Percentiles rank a stretch among this genome's conserved stretches.
phyloP scores from a whole-genome alignment of 2,888 invertebrate genomes.

The Orchesellides sinensis region DNA sequence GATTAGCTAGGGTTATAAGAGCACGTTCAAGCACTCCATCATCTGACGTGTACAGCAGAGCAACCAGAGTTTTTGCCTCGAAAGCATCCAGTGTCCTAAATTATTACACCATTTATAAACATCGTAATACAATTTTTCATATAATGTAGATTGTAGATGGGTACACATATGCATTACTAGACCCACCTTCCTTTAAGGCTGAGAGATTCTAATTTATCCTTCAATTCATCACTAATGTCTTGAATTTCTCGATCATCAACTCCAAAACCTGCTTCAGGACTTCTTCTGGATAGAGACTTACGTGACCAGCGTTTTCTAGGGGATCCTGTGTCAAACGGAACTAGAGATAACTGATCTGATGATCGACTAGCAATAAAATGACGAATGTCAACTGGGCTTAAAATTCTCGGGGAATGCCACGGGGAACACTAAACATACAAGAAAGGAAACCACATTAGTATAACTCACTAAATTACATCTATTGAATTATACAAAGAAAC shows the following conservation, averaged over 20 bases:
- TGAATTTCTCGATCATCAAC: conserved; percentile 74
- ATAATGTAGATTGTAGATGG: too few species aligned
- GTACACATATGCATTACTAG: too few species aligned
- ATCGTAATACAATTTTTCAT: too few species aligned
- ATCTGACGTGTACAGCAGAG: conserved; percentile 78
- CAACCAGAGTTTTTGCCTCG: conserved; percentile 78
- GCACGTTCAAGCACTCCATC: conserved; percentile 78
- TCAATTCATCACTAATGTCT: conserved; percentile 76
- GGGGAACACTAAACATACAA: conserved; percentile 78
- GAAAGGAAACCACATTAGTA: too few species aligned
- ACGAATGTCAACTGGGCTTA: conserved; percentile 78
- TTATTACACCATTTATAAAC: too few species aligned
- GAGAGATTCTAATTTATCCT: conserved; percentile 76
- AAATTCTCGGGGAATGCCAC: conserved; percentile 78
- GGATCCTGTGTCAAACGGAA: conserved; percentile 76
- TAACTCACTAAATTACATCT: too few species aligned
- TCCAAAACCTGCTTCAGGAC: conserved; percentile 68
- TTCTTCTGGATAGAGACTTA: conserved; percentile 75
- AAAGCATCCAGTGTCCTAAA: conserved; percentile 77
- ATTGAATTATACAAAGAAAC: too few species aligned
- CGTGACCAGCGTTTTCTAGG: conserved; percentile 77
- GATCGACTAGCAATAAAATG: conserved; percentile 78
- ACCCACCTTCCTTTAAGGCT: conserved; percentile 76
- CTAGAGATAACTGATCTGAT: conserved; percentile 77
- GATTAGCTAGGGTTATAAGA: conserved; percentile 76